Evolutionary conservation across 2,113 vertebrate species (phyloP).

Genomic region (Nothocercus nigrocapillus): DNA sequence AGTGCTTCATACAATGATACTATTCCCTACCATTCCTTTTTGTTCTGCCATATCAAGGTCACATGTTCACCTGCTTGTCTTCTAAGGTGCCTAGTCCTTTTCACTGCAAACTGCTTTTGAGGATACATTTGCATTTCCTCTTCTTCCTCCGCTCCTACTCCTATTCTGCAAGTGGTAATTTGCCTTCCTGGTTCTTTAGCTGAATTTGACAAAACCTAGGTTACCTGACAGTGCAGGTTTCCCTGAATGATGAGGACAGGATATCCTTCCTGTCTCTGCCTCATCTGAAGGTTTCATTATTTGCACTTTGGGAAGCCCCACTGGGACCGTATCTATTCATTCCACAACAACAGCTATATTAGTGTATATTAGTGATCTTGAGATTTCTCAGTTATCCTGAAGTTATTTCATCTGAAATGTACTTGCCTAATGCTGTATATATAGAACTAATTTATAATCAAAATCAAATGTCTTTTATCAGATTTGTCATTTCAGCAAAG

Average conservation of each 20-base stretch:
- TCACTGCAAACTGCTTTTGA: neutral
- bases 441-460: neutral
- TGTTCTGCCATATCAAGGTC: neutral
- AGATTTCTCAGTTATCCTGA: neutral
- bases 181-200: neutral
- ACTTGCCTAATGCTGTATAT: neutral
- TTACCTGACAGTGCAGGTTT: neutral
- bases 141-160: neutral
- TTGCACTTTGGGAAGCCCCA: rapidly evolving
- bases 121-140: neutral
- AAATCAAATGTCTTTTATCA: neutral
- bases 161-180: neutral
- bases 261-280: neutral
- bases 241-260: neutral
- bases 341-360: neutral
- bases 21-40: neutral
- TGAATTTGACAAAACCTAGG: neutral
- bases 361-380: neutral
- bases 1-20: neutral
- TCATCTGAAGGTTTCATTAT: neutral
- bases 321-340: neutral
- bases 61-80: neutral
- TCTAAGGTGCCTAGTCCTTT: neutral
- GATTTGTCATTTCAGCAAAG: neutral
- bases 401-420: neutral